Base-by-base conservation (phyloP, 2,113 vertebrate genomes). In the Martes martes region DNA sequence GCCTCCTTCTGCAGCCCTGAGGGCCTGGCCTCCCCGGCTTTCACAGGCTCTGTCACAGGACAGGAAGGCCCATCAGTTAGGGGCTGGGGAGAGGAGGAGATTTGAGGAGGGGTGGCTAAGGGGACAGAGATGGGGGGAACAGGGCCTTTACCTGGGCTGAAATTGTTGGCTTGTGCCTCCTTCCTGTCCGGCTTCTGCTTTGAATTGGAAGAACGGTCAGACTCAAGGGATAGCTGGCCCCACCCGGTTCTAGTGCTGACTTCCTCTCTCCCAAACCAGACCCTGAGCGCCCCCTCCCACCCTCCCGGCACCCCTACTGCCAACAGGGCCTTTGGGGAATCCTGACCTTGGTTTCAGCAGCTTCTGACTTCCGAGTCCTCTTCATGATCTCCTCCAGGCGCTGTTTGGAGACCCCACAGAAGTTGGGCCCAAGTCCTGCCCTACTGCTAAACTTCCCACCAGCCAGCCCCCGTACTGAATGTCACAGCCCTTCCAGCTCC, bases 351-450 rank as follows among this genome's bases (percentile, higher is more conserved):
- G 97, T 80, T 82, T 99, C 99, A 0, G 97, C 98, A 16, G 96
- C 94, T 0, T 99, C 99, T 0, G 99, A 99, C 96, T 99, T 99
- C 91, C 99, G 99, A 0, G 99, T 99, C 98, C 99, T 99, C 99
- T 99, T 99, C 99, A 99, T 99, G 96, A 99, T 99, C 98, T 99
- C 99, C 36, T 99, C 99, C 97, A 99, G 99, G 78, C 99, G 99
- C 99, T 99, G 98, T 14, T 0, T 26, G 80, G 73, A 92, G 71
- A 61, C 6, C 81, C 52, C 92, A 67, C 15, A 33, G 24, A n/a
- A 52, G 91, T 98, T 28, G 98, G 92, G 21, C 26, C 61, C 61
- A 31, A 59, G 15, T 2, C 7, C 21, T 0, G 33, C 19, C 57
- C 69, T 36, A 18, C 36, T 39, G 36, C 36, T 47, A n/a, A 45